Evolutionary conservation across 2,888 invertebrate species (phyloP).

Genomic region (Geophilus truncorum): DNA sequence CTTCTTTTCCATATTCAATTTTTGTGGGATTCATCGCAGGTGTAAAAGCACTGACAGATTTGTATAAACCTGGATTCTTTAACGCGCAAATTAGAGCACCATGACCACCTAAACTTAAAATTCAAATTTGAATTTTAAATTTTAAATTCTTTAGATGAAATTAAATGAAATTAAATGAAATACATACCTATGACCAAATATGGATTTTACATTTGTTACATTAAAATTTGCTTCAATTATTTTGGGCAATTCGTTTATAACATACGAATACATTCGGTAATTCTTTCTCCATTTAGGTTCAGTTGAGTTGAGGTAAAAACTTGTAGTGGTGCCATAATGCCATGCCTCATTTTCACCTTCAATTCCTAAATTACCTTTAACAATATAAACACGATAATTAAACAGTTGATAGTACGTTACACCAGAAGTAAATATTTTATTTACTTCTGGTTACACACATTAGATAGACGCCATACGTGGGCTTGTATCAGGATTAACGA

Average conservation of each 20-base stretch:
- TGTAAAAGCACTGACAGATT: slow-evolving; percentile 82
- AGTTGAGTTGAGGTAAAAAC: slow-evolving; percentile 91
- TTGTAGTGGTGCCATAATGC: slow-evolving; percentile 73
- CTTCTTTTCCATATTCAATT: slow-evolving; percentile 82
- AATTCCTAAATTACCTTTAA: too few species aligned
- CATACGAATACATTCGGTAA: slow-evolving; percentile 91
- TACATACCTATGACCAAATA: slow-evolving; percentile 56
- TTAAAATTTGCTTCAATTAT: too few species aligned
- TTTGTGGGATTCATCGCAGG: slow-evolving; percentile 85
- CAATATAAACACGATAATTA: too few species aligned
- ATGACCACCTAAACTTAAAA: slow-evolving; percentile 92
- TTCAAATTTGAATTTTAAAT: background rate
- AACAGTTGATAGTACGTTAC: slow-evolving; percentile 36
- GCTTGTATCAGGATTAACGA: slow-evolving; percentile 94
- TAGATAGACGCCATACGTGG: too few species aligned
- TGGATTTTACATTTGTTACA: slow-evolving; percentile 42
- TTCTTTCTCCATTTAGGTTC: slow-evolving; percentile 83
- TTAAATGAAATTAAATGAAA: too few species aligned
- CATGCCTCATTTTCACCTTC: too few species aligned
- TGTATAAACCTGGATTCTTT: slow-evolving; percentile 72
- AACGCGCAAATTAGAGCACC: slow-evolving; percentile 86
- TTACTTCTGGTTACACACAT: too few species aligned
- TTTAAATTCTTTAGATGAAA: slow-evolving; percentile 83
- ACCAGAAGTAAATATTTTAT: too few species aligned
- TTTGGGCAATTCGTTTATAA: slow-evolving; percentile 64